These are phyloP conservation scores for Gonocerus acuteangulatus DNA, from an alignment of 2,888 invertebrate species.

Conservation along the genomic window DNA sequence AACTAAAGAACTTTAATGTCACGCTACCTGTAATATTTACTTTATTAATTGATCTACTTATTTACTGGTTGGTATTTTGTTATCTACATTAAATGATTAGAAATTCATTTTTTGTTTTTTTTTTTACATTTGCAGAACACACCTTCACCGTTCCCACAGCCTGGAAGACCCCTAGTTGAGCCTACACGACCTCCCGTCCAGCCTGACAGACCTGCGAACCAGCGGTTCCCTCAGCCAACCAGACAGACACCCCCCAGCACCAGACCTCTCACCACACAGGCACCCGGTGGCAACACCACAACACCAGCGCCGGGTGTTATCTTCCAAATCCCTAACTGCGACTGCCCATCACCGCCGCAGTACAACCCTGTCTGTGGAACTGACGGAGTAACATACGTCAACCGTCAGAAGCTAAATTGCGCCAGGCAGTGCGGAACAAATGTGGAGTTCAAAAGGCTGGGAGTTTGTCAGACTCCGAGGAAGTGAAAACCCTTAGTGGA, in stretches of 20 bases:
- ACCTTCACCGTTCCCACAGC: no score
- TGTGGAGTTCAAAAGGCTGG: slow-evolving; percentile 2
- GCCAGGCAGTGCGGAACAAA: slow-evolving; percentile 22
- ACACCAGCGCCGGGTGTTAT: slow-evolving; percentile 10
- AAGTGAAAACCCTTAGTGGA: not conserved
- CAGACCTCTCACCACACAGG: not conserved
- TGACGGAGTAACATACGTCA: slow-evolving; percentile 30
- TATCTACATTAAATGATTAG: no score
- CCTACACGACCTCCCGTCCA: no score
- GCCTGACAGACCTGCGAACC: no score
- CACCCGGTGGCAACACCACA: not conserved
- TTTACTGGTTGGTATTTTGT: no score
- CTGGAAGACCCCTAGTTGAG: no score
- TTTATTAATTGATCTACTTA: no score
- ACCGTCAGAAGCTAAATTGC: slow-evolving; percentile 32
- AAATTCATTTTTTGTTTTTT: no score
- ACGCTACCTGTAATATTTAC: no score
- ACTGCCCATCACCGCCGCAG: slow-evolving; percentile 27
- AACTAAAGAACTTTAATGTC: no score
- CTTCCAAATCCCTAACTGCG: slow-evolving; percentile 25
- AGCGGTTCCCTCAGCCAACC: not conserved
- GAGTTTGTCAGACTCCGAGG: not conserved
- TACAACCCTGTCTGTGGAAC: slow-evolving; percentile 34
- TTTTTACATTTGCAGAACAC: no score
- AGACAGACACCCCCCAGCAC: not conserved